Evolutionary conservation across 2,113 vertebrate genomes (phyloP).

Genomic region (Mesembrinibis cayennensis): DNA sequence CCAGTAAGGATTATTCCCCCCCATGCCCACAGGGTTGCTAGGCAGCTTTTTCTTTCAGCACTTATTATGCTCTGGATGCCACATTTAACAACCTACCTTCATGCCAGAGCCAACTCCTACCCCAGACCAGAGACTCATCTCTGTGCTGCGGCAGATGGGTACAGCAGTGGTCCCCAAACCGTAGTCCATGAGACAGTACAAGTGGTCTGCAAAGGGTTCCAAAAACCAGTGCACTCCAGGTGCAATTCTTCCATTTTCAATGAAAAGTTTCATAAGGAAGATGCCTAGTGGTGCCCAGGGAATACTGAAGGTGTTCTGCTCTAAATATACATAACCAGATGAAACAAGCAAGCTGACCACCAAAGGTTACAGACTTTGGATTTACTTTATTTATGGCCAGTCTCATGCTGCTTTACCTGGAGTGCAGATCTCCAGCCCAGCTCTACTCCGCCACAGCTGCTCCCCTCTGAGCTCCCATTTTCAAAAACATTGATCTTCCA

Average conservation of each 20-base stretch:
- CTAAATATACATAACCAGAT: neutral
- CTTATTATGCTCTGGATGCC: constrained; percentile 44
- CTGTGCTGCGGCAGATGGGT: neutral
- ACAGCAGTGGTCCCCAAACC: neutral
- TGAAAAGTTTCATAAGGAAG: neutral
- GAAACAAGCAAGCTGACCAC: neutral
- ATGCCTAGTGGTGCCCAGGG: neutral
- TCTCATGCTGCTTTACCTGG: neutral
- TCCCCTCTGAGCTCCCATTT: neutral
- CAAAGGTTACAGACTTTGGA: neutral
- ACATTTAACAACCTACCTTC: constrained; percentile 4
- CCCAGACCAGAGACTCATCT: neutral
- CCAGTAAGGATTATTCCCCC: constrained; percentile 12
- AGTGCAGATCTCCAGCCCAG: neutral
- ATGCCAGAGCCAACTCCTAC: neutral
- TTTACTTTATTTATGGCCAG: neutral
- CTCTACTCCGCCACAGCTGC: neutral
- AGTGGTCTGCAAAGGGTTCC: neutral
- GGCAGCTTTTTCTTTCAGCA: constrained; percentile 30
- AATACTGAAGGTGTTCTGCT: neutral
- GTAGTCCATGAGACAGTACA: neutral
- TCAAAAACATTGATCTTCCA: neutral
- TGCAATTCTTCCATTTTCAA: neutral
- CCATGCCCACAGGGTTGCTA: constrained; percentile 7
- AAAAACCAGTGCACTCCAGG: neutral